Conservation (phyloP, 2,113 vertebrate genomes). For the Gobio gobio region DNA sequence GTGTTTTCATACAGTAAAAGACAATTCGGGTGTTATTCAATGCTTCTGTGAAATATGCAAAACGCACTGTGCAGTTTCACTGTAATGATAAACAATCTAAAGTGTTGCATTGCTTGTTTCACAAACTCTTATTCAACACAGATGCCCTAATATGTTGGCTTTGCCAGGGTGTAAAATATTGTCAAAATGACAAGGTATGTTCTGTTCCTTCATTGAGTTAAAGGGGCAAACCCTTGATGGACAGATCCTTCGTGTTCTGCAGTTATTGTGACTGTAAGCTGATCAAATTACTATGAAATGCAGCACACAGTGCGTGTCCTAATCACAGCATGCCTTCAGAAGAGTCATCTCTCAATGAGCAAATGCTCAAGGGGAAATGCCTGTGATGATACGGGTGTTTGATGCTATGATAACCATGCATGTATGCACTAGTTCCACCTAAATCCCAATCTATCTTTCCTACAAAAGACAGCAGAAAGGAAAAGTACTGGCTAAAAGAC, state of each 20-base stretch:
- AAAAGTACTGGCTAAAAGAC: not conserved
- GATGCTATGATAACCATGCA: not conserved
- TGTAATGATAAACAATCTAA: not conserved
- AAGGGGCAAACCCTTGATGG: not conserved
- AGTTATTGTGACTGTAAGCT: not conserved
- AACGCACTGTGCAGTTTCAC: not conserved
- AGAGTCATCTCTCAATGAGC: not conserved
- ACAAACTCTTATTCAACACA: not conserved
- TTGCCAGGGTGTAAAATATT: not conserved
- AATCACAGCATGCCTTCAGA: not conserved
- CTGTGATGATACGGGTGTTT: not conserved
- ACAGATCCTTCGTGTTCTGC: not conserved
- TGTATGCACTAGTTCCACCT: not conserved
- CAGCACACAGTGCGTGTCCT: not conserved
- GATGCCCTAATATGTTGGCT: not conserved
- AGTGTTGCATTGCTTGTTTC: not conserved
- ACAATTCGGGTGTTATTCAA: not conserved
- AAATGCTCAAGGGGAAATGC: not conserved
- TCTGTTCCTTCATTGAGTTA: not conserved
- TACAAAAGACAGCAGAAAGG: not conserved
- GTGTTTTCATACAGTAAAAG: conserved; percentile 5
- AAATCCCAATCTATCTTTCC: conserved; percentile 2
- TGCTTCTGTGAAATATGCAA: conserved; percentile 12
- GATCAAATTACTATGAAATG: not conserved
- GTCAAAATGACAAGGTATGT: not conserved